phyloP scores from a whole-genome alignment of 2,888 invertebrate genomes.

The Cephus sareptanus region DNA sequence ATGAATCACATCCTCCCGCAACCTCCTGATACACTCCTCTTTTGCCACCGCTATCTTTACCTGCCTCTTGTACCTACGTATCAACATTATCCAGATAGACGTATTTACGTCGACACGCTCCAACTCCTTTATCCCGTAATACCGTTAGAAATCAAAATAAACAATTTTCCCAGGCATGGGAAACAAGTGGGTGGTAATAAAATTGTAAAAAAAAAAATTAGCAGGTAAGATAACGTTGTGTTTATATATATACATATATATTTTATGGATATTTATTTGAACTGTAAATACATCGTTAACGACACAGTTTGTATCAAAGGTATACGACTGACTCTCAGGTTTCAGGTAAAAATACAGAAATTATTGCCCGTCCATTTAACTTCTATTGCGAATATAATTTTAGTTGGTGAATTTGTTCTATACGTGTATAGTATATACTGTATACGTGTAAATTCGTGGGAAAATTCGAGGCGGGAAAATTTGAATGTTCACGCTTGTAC shows the following conservation, averaged over 20 bases:
- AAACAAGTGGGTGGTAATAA: background rate
- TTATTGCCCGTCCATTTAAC: background rate
- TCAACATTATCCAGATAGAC: background rate
- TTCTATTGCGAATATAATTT: background rate
- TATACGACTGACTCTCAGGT: background rate
- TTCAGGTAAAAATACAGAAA: background rate
- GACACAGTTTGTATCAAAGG: background rate
- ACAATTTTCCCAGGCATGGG: background rate
- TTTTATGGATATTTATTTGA: background rate
- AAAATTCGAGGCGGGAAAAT: background rate
- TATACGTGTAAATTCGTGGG: background rate
- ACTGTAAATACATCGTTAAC: background rate
- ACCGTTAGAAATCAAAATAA: background rate
- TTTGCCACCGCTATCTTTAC: background rate
- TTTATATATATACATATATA: background rate
- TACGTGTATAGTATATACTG: no score
- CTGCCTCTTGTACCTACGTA: conserved; percentile 1
- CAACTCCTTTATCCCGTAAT: background rate
- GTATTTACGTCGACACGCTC: background rate
- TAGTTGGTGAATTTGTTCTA: no score
- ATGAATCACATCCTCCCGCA: conserved; percentile 38
- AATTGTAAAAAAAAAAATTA: background rate
- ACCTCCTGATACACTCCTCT: background rate
- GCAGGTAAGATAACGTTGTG: background rate
- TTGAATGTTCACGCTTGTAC: background rate